Base-by-base conservation (phyloP, 2,797 vertebrate genomes). In the Phoeniculus purpureus region DNA sequence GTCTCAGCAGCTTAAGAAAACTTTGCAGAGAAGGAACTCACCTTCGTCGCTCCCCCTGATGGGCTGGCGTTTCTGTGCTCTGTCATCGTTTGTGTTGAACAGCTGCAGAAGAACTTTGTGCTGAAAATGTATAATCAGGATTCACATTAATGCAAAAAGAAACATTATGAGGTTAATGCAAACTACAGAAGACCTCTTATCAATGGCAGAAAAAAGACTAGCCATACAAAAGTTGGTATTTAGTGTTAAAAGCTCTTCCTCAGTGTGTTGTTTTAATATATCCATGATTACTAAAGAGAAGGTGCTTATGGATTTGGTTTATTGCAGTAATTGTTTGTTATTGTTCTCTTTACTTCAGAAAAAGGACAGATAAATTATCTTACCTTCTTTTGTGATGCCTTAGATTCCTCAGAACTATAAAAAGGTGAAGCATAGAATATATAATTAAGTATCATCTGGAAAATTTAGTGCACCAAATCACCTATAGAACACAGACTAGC, bases 61-160 rank as follows among this genome's bases (percentile, higher is more conserved):
- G 14, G 99, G 98, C 95, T 99, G 99, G 40, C 98, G 98, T 94
- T 98, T 99, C 95, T 99, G 99, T 60, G 98, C 96, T 96, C 98
- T 98, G 91, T 99, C 99, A 25, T 99, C 98, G 15, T 98, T 98
- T 52, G 98, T 97, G 87, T 98, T 99, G 96, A 99, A 99, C 89
- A 99, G 98, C 62, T 98, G 98, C 96, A 99, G 95, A 37, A 99
- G 98, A 92, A 99, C 98, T 98, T 99, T 99, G 98, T 99, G 99
- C 99, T 99, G 97, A 96, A 96, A 82, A 74, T 26, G 77, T 91
- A 87, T 61, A 6, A 86, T 56, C 5, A 19, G 61, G 59, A 82
- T 47, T 87, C 74, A 71, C 13, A 58, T 78, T 14, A 84, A 75
- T 54, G 40, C 23, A 77, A 72, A 80, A 65, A 64, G 27, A 85